Evolutionary conservation across 92 coral and sea anemone species (phyloP).

Genomic region (Nematostella vectensis): DNA sequence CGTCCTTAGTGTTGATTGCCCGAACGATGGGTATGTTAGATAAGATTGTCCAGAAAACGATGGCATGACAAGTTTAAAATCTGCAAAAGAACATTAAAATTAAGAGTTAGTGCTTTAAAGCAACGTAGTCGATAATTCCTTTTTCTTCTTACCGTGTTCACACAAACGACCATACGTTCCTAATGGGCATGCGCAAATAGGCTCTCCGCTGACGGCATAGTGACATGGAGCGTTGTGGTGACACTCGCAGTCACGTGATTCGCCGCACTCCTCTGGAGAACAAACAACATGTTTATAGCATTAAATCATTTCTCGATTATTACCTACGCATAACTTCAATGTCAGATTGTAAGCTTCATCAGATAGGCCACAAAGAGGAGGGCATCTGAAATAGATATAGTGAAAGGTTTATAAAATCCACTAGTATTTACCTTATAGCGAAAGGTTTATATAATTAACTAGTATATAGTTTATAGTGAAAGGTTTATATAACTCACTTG

Average conservation of each 20-base stretch:
- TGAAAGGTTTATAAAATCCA: too few relatives aligned
- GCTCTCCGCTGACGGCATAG: constrained; percentile 6
- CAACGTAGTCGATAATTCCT: too few relatives aligned
- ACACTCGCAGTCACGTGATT: constrained; percentile 13
- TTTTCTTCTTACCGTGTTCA: constrained; percentile 11
- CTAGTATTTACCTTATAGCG: too few relatives aligned
- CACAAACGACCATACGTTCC: constrained; percentile 27
- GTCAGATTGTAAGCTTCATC: too few relatives aligned
- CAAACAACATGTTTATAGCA: background rate
- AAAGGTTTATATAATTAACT: too few relatives aligned
- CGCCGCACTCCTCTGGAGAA: constrained; percentile 16
- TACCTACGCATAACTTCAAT: too few relatives aligned
- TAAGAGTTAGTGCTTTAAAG: background rate
- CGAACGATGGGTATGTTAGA: constrained; percentile 38
- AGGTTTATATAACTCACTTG: too few relatives aligned
- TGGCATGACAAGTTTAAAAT: constrained; percentile 16
- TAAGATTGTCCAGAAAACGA: constrained; percentile 28
- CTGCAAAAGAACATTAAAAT: background rate
- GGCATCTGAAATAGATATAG: too few relatives aligned
- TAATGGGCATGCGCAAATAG: constrained; percentile 31
- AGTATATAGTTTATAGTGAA: too few relatives aligned
- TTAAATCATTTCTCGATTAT: too few relatives aligned
- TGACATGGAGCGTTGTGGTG: constrained; percentile 13
- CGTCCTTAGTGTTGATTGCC: constrained; percentile 18
- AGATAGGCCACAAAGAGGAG: too few relatives aligned